Conservation (phyloP, 2,888 invertebrate species). For the Psococerastis gibbosa region DNA sequence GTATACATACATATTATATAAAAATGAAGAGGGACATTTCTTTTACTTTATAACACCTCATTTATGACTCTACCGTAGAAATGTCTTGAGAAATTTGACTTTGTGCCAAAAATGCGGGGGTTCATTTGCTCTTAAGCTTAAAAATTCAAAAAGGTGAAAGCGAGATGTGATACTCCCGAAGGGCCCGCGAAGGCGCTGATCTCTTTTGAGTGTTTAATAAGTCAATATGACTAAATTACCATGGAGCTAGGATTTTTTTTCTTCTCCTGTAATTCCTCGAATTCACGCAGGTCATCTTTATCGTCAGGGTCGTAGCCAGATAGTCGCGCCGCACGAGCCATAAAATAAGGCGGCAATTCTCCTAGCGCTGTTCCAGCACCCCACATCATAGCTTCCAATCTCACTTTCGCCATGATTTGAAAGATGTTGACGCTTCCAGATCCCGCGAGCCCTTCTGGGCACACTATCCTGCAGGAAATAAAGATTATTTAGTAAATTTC, state of each 20-base stretch:
- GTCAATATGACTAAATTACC: no score
- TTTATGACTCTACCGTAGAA: no score
- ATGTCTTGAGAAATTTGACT: no score
- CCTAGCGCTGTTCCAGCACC: slow-evolving; percentile 96
- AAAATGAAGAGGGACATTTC: no score
- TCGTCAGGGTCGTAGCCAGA: slow-evolving; percentile 36
- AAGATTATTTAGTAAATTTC: slow-evolving; percentile 9
- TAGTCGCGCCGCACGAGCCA: slow-evolving; percentile 85
- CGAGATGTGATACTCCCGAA: not conserved
- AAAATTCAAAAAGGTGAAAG: not conserved
- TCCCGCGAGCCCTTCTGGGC: slow-evolving; percentile 52
- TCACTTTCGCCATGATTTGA: slow-evolving; percentile 87
- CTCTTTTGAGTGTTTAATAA: no score
- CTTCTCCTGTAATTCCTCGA: slow-evolving; percentile 48
- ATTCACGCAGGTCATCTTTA: slow-evolving; percentile 53
- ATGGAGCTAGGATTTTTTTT: slow-evolving; percentile 25
- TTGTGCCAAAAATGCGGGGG: no score
- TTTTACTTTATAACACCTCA: no score
- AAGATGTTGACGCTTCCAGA: slow-evolving; percentile 57
- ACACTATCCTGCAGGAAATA: slow-evolving; percentile 54
- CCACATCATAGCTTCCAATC: slow-evolving; percentile 96
- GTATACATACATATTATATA: no score
- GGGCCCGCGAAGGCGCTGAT: no score
- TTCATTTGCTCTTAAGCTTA: not conserved
- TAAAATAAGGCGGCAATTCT: slow-evolving; percentile 97